phyloP scores from a whole-genome alignment of 1,140 invertebrate species.

The Zophobas morio region DNA sequence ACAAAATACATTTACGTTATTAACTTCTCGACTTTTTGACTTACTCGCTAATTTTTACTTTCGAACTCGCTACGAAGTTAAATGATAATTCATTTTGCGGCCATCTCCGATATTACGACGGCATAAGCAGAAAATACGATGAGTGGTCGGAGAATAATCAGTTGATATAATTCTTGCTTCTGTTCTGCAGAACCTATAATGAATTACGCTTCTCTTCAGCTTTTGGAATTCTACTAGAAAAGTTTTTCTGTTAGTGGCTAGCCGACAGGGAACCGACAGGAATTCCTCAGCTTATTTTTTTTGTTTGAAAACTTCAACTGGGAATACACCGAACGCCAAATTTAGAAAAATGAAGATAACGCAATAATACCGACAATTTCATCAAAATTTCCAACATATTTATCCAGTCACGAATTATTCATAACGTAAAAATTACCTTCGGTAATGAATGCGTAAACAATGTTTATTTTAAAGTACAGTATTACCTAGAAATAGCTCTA shows the following conservation, averaged over 20 bases:
- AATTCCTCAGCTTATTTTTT: constrained; percentile 39
- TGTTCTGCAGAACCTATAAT: constrained; percentile 32
- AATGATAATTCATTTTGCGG: constrained; percentile 31
- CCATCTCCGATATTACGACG: constrained; percentile 26
- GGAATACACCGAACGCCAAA: constrained; percentile 35
- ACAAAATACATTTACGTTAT: constrained; percentile 27
- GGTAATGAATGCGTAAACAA: background rate
- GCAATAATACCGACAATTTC: background rate
- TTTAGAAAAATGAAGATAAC: constrained; percentile 29
- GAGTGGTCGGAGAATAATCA: constrained; percentile 29
- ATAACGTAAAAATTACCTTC: constrained; percentile 5
- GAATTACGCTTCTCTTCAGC: constrained; percentile 31
- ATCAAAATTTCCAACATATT: constrained; percentile 1
- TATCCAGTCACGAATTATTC: background rate
- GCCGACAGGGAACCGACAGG: constrained; percentile 39
- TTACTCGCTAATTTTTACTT: constrained; percentile 17
- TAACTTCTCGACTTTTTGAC: constrained; percentile 23
- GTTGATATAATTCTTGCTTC: constrained; percentile 39
- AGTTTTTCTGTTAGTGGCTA: constrained; percentile 32
- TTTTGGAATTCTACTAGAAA: constrained; percentile 31
- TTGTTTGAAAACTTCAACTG: constrained; percentile 41
- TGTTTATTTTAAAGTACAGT: constrained; percentile 12
- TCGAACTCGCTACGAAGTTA: constrained; percentile 18
- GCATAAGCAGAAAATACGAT: constrained; percentile 25
- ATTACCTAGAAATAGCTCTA: constrained; percentile 30